Evolutionary conservation across 1,140 invertebrate genomes (phyloP).

Genomic region (Danaus melanippus): DNA sequence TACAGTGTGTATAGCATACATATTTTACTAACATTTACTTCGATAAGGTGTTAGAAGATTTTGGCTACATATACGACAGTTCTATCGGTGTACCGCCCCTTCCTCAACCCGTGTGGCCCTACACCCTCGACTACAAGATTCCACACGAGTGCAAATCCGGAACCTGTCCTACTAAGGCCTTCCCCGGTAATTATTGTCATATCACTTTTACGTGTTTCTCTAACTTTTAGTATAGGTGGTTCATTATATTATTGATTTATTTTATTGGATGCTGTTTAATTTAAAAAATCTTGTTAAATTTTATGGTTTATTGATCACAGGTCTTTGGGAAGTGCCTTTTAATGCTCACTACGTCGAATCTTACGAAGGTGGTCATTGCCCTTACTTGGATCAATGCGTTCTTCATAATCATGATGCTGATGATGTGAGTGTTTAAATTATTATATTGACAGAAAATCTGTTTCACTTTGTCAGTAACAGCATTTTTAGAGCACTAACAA

Average conservation of each 20-base stretch:
- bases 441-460: neutral
- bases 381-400: slow-evolving; percentile 94
- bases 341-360: slow-evolving; percentile 92
- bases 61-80: slow-evolving; percentile 93
- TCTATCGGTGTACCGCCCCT: slow-evolving; percentile 89
- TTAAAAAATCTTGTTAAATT: too few relatives aligned
- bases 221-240: too few relatives aligned
- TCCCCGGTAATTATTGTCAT: slow-evolving; percentile 77
- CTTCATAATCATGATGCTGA: slow-evolving; percentile 89
- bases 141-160: slow-evolving; percentile 93
- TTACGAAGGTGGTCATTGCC: slow-evolving; percentile 93
- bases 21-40: too few relatives aligned
- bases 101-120: slow-evolving; percentile 92
- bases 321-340: slow-evolving; percentile 94
- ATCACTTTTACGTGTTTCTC: too few relatives aligned
- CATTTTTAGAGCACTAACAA: too few relatives aligned
- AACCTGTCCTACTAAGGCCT: slow-evolving; percentile 91
- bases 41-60: slow-evolving; percentile 85
- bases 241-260: too few relatives aligned
- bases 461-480: neutral
- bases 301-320: slow-evolving; percentile 56
- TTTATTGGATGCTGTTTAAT: too few relatives aligned
- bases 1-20: too few relatives aligned
- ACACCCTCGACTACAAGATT: slow-evolving; percentile 93
- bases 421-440: slow-evolving; percentile 71